phyloP scores from a whole-genome alignment of 2,797 vertebrate genomes.

The Enteromius radiatus region DNA sequence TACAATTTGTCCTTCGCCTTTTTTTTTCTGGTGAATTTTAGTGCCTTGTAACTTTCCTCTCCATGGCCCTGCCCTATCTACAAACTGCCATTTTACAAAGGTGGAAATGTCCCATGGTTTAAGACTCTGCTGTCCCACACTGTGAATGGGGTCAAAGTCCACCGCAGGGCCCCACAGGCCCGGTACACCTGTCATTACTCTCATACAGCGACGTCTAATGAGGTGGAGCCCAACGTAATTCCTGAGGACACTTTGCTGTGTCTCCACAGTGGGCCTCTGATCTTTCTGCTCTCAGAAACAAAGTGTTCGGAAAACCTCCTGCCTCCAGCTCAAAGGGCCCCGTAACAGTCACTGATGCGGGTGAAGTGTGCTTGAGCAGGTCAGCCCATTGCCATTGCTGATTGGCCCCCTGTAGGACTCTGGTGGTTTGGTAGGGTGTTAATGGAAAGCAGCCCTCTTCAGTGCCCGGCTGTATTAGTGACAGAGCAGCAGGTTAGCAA shows the following conservation, averaged over 20 bases:
- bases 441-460: constrained; percentile 45
- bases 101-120: constrained; percentile 29
- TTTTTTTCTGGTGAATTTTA: not conserved
- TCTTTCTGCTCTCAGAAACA: constrained; percentile 34
- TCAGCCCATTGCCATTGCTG: constrained; percentile 45
- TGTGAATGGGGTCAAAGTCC: constrained; percentile 50
- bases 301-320: constrained; percentile 42
- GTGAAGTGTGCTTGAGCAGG: constrained; percentile 59
- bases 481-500: constrained; percentile 20
- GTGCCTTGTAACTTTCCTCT: constrained; percentile 4
- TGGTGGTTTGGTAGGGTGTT: constrained; percentile 49
- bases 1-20: not conserved
- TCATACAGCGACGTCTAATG: constrained; percentile 42
- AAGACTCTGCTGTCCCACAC: constrained; percentile 16
- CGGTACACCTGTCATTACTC: constrained; percentile 43
- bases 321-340: constrained; percentile 16
- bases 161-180: constrained; percentile 12
- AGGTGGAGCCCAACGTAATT: constrained; percentile 52
- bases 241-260: constrained; percentile 36
- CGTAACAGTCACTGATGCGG: constrained; percentile 51
- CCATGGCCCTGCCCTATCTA: constrained; percentile 1
- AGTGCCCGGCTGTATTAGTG: constrained; percentile 49
- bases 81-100: constrained; percentile 4
- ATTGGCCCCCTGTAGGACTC: constrained; percentile 55
- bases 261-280: constrained; percentile 29